Conservation (phyloP, 1,140 invertebrate genomes). For the Megathymus violae region DNA sequence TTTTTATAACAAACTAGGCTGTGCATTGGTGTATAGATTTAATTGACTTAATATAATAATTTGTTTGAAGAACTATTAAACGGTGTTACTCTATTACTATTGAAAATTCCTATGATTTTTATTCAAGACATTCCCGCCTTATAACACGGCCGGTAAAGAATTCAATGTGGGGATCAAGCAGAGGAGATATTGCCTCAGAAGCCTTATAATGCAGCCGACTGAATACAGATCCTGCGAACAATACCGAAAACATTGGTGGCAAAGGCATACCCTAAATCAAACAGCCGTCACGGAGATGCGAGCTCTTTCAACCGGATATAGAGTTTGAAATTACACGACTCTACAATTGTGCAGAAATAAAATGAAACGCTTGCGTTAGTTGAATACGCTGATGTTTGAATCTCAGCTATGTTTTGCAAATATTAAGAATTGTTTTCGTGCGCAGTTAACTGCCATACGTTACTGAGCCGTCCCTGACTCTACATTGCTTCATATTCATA, state of each 20-base stretch:
- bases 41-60: too few species aligned
- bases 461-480: constrained; percentile 19
- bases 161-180: constrained; percentile 19
- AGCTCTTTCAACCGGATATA: constrained; percentile 19
- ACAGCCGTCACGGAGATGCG: background rate
- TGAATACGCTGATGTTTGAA: constrained; percentile 19
- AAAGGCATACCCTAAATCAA: constrained; percentile 9
- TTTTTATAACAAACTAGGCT: too few species aligned
- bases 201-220: constrained; percentile 10
- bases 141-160: constrained; percentile 12
- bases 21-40: too few species aligned
- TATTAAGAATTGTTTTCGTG: constrained; percentile 22
- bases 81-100: constrained; percentile 1
- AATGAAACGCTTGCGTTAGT: constrained; percentile 12
- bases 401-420: constrained; percentile 10
- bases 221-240: constrained; percentile 4
- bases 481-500: constrained; percentile 24
- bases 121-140: background rate
- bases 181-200: constrained; percentile 9
- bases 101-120: background rate
- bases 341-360: constrained; percentile 14
- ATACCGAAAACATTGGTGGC: constrained; percentile 20
- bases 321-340: constrained; percentile 12
- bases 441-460: constrained; percentile 4
- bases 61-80: too few species aligned